Evolutionary conservation across 2,797 vertebrate genomes (phyloP).

Genomic region (Carcharodon carcharias): DNA sequence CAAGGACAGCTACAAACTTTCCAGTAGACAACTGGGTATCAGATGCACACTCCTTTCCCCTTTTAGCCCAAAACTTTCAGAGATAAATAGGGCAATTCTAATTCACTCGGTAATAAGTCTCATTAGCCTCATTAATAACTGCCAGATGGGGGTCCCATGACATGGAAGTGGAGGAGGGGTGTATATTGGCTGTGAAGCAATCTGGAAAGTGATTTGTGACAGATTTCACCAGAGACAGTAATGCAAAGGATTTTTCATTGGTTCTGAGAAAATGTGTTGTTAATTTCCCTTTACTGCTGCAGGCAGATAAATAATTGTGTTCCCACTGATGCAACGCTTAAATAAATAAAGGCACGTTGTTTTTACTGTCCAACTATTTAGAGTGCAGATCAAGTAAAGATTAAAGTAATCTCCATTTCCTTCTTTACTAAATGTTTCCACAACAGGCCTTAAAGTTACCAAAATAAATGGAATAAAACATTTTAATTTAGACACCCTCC

Average conservation of each 20-base stretch:
- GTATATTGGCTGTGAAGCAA: not conserved
- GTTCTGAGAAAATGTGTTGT: constrained; percentile 4
- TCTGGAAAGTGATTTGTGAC: not conserved
- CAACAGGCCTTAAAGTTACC: not conserved
- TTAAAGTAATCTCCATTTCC: constrained; percentile 11
- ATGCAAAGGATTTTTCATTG: constrained; percentile 17
- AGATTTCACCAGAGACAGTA: not conserved
- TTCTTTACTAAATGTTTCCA: not conserved
- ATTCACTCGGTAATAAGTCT: not conserved
- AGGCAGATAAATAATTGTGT: constrained; percentile 11
- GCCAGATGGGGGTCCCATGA: not conserved
- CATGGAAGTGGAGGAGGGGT: not conserved
- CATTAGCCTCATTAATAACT: constrained; percentile 23
- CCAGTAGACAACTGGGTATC: not conserved
- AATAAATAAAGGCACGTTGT: constrained; percentile 13
- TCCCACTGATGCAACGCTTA: not conserved
- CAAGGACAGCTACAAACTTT: not conserved
- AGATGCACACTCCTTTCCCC: not conserved
- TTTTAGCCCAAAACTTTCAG: not conserved
- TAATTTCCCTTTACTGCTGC: constrained; percentile 1
- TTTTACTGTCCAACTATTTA: not conserved
- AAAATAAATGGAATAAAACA: not conserved
- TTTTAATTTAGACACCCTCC: not conserved
- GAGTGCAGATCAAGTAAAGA: not conserved
- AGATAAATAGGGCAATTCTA: not conserved